Evolutionary conservation across 2,113 vertebrate genomes (phyloP).

Genomic region (Saccopteryx leptura): DNA sequence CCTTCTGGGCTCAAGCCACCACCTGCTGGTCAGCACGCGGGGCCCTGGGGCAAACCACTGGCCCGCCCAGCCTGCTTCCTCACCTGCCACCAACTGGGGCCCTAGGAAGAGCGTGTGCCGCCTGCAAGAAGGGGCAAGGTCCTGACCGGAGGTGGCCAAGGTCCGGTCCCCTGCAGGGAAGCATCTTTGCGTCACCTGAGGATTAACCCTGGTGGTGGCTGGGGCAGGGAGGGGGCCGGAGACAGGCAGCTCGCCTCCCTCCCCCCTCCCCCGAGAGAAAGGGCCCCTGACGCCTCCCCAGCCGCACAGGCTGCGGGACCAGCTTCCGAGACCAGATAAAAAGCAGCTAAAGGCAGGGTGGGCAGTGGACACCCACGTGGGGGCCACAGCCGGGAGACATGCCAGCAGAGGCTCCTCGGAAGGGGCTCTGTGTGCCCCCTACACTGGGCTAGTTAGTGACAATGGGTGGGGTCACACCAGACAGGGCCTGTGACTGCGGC

Average conservation of each 20-base stretch:
- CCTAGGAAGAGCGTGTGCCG: background rate
- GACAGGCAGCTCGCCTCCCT: background rate
- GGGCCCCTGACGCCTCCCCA: background rate
- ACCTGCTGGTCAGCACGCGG: fast-evolving
- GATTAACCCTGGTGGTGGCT: background rate
- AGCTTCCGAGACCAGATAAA: background rate
- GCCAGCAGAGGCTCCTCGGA: background rate
- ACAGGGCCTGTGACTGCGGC: fast-evolving
- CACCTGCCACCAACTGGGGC: background rate
- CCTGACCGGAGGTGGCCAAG: fast-evolving
- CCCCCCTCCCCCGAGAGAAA: background rate
- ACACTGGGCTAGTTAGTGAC: no score
- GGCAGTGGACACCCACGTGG: background rate
- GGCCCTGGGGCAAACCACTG: no score
- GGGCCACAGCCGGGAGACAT: fast-evolving
- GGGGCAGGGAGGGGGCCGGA: background rate
- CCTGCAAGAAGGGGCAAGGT: background rate
- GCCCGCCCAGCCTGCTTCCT: background rate
- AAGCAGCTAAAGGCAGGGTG: background rate
- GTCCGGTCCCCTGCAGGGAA: background rate
- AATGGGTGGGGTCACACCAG: fast-evolving
- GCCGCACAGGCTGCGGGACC: background rate
- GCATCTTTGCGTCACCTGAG: fast-evolving
- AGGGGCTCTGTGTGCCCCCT: no score
- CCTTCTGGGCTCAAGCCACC: background rate